These are phyloP conservation scores for Oreotragus oreotragus DNA, from an alignment of 2,113 vertebrate species.

Conservation along the genomic window DNA sequence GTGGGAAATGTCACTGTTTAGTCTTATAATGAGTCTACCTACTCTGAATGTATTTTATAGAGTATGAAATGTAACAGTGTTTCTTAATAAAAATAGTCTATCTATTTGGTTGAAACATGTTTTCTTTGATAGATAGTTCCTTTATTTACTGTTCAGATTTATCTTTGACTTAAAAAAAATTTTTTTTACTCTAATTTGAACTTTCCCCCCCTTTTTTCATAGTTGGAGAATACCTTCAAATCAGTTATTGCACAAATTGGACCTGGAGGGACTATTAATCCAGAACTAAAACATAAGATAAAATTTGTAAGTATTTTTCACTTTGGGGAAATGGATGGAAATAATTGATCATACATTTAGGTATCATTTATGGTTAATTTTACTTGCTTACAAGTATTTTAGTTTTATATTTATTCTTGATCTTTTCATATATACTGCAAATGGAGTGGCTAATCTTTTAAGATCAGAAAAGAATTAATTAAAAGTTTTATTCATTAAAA, in stretches of 20 bases:
- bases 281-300: slow-evolving; percentile 87
- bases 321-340: not conserved
- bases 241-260: slow-evolving; percentile 84
- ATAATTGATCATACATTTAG: not conserved
- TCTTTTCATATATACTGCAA: not conserved
- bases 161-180: not conserved
- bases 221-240: slow-evolving; percentile 86
- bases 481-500: not conserved
- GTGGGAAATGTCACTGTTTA: not conserved
- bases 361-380: not conserved
- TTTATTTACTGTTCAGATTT: not conserved
- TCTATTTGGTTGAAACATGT: not conserved
- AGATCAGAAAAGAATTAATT: not conserved
- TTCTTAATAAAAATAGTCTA: not conserved
- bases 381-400: not conserved
- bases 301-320: slow-evolving; percentile 79
- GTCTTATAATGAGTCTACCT: not conserved
- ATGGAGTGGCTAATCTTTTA: not conserved
- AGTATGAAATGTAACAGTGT: not conserved
- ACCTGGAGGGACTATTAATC: slow-evolving; percentile 82
- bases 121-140: not conserved
- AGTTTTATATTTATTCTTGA: not conserved
- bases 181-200: not conserved
- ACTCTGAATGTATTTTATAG: not conserved
- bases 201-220: slow-evolving; percentile 20